Evolutionary conservation across 2,797 vertebrate species (phyloP), one percentile per base, ranked within the genome.

Genomic region (Enteromius mattozi): DNA sequence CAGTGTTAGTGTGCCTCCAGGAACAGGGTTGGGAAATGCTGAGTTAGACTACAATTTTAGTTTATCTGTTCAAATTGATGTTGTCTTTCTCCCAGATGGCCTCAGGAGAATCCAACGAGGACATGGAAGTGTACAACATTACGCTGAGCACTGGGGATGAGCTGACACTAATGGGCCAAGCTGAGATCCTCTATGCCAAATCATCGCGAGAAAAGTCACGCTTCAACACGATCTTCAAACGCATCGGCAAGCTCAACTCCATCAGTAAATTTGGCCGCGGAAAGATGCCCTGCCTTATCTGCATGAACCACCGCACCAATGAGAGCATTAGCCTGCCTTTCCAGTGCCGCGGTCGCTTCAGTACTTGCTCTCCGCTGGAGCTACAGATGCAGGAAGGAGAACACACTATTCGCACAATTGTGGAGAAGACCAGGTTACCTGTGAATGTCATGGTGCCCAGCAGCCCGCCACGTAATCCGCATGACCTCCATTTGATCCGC

Each of bases 241-340:
- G 97, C 92, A 99, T 99, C 0, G 98, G 98, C 63, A 99, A 98
- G 88, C 96, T 99, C 2, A 98, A 99, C 89, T 99, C 98, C 7
- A 97, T 99, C 89, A 95, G 97, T 91, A 98, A 96, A 89, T 94
- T 99, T 0, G 97, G 97, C 1, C 96, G 97, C 65, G 95, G 98
- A 80, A 99, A 99, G 94, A 99, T 99, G 98, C 98, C 98, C 0
- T 99, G 98, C 88, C 94, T 99, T 86, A 99, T 99, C 86, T 99
- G 98, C 93, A 99, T 99, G 98, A 99, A 99, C 90, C 98, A 99
- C 91, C 96, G 98, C 92, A 99, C 98, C 93, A 99, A 99, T 0
- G 98, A 99, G 92, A 99, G 98, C 93, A 96, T 99, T 91, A 99
- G 98, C 92, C 96, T 99, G 80, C 98, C 98, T 0, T 99, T 99